These are phyloP conservation scores for Onychomys arenicola DNA, from an alignment of 2,797 vertebrate genomes.

Conservation along the genomic window DNA sequence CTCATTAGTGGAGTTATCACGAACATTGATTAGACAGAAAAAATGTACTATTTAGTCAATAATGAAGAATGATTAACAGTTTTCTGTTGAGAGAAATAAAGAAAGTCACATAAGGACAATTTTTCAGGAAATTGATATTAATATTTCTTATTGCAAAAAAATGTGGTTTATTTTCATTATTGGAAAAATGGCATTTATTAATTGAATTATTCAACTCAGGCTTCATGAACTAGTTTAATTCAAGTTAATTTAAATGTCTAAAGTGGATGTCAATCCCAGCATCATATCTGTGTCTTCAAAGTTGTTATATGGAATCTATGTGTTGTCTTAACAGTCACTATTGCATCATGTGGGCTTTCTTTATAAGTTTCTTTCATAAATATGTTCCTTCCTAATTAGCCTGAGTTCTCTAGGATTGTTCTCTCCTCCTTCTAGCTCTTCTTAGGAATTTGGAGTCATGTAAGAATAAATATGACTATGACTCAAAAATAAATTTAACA, in stretches of 20 bases:
- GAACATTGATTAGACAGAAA: background rate
- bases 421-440: background rate
- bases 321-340: background rate
- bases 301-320: background rate
- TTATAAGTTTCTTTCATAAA: conserved; percentile 15
- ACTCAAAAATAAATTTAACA: background rate
- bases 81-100: background rate
- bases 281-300: background rate
- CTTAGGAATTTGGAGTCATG: background rate
- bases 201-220: background rate
- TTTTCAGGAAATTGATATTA: conserved; percentile 24
- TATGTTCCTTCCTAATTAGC: background rate
- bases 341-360: background rate
- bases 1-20: background rate
- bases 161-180: conserved; percentile 31
- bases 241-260: conserved; percentile 30
- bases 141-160: conserved; percentile 37
- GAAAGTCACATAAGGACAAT: background rate
- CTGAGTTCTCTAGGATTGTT: background rate
- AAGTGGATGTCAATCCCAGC: background rate
- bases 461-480: background rate
- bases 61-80: background rate
- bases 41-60: conserved; percentile 18
- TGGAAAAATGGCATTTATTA: conserved; percentile 9
- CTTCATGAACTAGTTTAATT: background rate